A percentile compares a stretch with the other conserved stretches of the same genome.
Conservation (phyloP, 2,888 invertebrate species). For the Epinotia brunnichana region DNA sequence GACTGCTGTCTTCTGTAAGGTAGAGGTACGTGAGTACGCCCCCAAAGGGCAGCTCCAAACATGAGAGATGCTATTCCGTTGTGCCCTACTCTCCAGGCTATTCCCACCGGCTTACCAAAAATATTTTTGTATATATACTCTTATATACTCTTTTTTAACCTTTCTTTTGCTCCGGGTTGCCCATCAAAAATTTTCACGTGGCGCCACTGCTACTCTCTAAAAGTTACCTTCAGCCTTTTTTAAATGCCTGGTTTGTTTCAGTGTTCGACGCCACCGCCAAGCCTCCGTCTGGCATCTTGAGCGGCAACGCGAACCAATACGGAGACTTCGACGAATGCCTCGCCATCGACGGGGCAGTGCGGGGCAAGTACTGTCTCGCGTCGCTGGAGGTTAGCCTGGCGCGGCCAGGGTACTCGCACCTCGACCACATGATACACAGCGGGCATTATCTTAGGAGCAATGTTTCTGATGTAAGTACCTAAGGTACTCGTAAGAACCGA, state of each 20-base stretch:
- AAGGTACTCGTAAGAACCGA: not conserved
- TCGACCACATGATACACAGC: slow-evolving; percentile 79
- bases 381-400: slow-evolving; percentile 77
- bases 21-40: not conserved
- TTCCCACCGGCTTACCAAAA: no score
- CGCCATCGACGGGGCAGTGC: slow-evolving; percentile 79
- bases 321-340: slow-evolving; percentile 89
- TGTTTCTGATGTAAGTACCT: slow-evolving; percentile 79
- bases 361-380: slow-evolving; percentile 86
- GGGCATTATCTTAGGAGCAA: slow-evolving; percentile 81
- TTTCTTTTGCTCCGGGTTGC: no score
- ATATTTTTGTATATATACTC: no score
- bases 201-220: no score
- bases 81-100: no score
- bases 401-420: slow-evolving; percentile 58
- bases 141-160: no score
- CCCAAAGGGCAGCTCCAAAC: not conserved
- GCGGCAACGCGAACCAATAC: slow-evolving; percentile 87
- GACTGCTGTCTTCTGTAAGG: not conserved
- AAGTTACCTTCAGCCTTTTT: not conserved
- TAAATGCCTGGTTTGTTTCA: slow-evolving; percentile 75
- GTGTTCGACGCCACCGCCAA: slow-evolving; percentile 90
- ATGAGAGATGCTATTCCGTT: not conserved
- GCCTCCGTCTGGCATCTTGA: slow-evolving; percentile 86
- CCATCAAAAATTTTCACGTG: no score